phyloP scores from a whole-genome alignment of 1,140 invertebrate genomes.

The Nephila pilipes region DNA sequence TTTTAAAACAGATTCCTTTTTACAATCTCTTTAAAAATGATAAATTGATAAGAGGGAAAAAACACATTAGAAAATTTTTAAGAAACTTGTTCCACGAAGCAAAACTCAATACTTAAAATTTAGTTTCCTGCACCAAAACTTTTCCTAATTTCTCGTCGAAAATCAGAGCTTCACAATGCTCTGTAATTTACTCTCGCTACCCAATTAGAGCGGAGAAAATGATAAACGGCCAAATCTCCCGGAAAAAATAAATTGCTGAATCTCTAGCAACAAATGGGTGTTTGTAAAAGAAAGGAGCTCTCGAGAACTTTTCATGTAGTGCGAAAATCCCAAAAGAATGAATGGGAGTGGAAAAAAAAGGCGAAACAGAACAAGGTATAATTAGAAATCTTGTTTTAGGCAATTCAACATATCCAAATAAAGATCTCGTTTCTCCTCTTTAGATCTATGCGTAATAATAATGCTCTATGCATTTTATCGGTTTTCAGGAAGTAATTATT shows the following conservation, averaged over 20 bases:
- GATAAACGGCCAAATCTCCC: conserved; percentile 43
- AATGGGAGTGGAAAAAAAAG: neutral
- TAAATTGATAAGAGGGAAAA: neutral
- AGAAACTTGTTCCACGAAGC: neutral
- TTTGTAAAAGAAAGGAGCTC: conserved; percentile 33
- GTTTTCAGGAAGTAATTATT: neutral
- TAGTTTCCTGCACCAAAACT: neutral
- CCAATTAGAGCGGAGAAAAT: conserved; percentile 48
- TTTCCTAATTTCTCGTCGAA: neutral
- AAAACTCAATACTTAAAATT: conserved; percentile 22
- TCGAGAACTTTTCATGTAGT: conserved; percentile 22
- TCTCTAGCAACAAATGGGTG: conserved; percentile 31
- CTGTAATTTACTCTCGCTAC: conserved; percentile 42
- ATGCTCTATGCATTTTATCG: neutral
- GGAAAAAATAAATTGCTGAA: conserved; percentile 51
- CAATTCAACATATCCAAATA: conserved; percentile 9
- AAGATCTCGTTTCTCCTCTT: neutral
- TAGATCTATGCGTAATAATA: neutral
- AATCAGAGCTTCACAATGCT: neutral
- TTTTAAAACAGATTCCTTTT: neutral
- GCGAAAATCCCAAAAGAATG: neutral
- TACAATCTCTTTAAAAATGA: neutral
- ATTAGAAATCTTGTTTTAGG: conserved; percentile 48
- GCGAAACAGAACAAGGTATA: neutral
- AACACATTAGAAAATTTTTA: neutral